Evolutionary conservation across 1,140 invertebrate species (phyloP), one percentile per base, ranked within the genome.

Genomic region (Neelides sp.): DNA sequence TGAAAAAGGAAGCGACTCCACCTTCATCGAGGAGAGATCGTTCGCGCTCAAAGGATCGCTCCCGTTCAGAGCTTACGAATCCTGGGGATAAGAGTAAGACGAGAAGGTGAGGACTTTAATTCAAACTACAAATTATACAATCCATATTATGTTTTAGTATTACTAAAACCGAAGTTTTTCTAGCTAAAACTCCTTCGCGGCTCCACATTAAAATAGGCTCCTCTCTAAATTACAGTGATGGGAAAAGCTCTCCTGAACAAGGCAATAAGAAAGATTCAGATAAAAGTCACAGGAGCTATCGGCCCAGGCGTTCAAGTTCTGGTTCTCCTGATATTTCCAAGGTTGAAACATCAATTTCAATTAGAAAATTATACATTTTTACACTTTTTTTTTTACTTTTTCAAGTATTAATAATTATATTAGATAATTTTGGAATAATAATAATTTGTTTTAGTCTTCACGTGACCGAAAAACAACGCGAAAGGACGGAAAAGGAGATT

Each of bases 401-500:
- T n/a, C n/a, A n/a, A n/a, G n/a, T n/a, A n/a, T n/a, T n/a, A n/a
- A n/a, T n/a, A n/a, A n/a, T n/a, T n/a, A n/a, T n/a, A n/a, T n/a
- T n/a, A n/a, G n/a, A n/a, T n/a, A n/a, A n/a, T n/a, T n/a, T n/a
- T n/a, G n/a, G n/a, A n/a, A n/a, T n/a, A n/a, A n/a, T n/a, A n/a
- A n/a, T n/a, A n/a, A n/a, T n/a, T n/a, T n/a, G n/a, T n/a, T n/a
- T n/a, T n/a, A n/a, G n/a, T n/a, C n/a, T 19, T 20, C 43, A 17
- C 43, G 43, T 12, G 30, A 46, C 22, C 30, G 5, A 27, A 30
- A 8, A 30, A 45, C 26, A 32, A 17, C 28, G 17, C 30, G 30
- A 8, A n/a, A 32, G 30, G 32, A n/a, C n/a, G 28, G 71, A 73
- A 26, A 73, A 72, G 50, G 69, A 70, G 30, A 73, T 70, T 51